Evolutionary conservation across 2,888 invertebrate species (phyloP).

Genomic region (Rotaria socialis): DNA sequence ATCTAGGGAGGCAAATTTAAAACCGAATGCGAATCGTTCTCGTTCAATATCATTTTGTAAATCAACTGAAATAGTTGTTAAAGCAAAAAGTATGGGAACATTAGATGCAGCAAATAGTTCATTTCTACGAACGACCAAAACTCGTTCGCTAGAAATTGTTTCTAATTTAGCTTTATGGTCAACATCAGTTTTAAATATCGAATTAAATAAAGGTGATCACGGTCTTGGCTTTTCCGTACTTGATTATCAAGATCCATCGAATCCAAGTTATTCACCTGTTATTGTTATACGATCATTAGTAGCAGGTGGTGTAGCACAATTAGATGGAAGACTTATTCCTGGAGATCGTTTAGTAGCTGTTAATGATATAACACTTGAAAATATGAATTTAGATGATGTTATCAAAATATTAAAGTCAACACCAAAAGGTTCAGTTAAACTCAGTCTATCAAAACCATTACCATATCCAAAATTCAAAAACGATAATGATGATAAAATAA

Average conservation of each 20-base stretch:
- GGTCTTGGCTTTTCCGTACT: slow-evolving; percentile 97
- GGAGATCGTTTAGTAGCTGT: slow-evolving; percentile 79
- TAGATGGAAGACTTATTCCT: slow-evolving; percentile 90
- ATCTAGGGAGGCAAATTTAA: background rate
- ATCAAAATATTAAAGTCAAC: slow-evolving; percentile 62
- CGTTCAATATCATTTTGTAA: slow-evolving; percentile 22
- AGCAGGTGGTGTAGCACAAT: slow-evolving; percentile 93
- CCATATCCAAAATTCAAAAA: slow-evolving; percentile 51
- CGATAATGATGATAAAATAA: background rate
- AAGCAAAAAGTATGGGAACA: slow-evolving; percentile 34
- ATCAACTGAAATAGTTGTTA: slow-evolving; percentile 19
- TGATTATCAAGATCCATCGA: slow-evolving; percentile 83
- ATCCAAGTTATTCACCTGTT: slow-evolving; percentile 82
- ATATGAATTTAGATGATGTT: slow-evolving; percentile 90
- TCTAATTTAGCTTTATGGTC: slow-evolving; percentile 47
- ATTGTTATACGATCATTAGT: slow-evolving; percentile 96
- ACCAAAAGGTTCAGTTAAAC: slow-evolving; percentile 83
- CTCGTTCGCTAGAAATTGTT: slow-evolving; percentile 47
- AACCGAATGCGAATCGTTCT: background rate
- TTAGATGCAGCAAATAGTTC: background rate
- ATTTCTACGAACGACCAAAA: background rate
- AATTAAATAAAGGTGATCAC: slow-evolving; percentile 75
- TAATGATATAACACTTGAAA: slow-evolving; percentile 85
- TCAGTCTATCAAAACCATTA: slow-evolving; percentile 78
- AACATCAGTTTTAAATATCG: slow-evolving; percentile 40